Conservation (phyloP, 2,797 vertebrate species). For the Melopsittacus undulatus region DNA sequence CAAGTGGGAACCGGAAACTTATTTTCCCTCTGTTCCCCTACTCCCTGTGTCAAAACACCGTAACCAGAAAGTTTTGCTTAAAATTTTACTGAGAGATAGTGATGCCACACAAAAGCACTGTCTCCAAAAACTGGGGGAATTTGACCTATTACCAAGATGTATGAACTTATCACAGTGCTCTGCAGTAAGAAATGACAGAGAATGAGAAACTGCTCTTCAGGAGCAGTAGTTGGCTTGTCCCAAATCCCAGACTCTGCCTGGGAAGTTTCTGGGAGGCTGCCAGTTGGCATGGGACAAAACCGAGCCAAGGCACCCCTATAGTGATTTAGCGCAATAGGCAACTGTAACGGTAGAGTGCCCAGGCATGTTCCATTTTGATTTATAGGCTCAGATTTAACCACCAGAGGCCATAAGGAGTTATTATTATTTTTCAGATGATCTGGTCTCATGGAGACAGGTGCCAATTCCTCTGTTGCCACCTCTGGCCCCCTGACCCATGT, state of each 20-base stretch:
- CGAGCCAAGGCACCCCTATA: neutral
- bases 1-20: neutral
- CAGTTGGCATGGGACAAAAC: neutral
- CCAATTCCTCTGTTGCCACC: neutral
- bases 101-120: neutral
- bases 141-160: neutral
- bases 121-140: neutral
- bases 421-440: neutral
- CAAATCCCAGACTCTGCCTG: neutral
- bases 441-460: neutral
- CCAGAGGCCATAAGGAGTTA: neutral
- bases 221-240: neutral
- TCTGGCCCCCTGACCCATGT: fast-evolving
- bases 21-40: neutral
- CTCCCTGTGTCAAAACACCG: neutral
- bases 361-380: neutral
- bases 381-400: neutral
- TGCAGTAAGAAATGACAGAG: neutral
- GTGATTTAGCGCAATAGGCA: neutral
- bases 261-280: neutral
- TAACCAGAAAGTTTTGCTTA: neutral
- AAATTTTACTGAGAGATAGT: neutral
- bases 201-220: neutral
- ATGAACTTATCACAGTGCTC: neutral
- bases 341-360: neutral